Base-by-base conservation (phyloP, 1,140 invertebrate genomes). In the Theocolax elegans region DNA sequence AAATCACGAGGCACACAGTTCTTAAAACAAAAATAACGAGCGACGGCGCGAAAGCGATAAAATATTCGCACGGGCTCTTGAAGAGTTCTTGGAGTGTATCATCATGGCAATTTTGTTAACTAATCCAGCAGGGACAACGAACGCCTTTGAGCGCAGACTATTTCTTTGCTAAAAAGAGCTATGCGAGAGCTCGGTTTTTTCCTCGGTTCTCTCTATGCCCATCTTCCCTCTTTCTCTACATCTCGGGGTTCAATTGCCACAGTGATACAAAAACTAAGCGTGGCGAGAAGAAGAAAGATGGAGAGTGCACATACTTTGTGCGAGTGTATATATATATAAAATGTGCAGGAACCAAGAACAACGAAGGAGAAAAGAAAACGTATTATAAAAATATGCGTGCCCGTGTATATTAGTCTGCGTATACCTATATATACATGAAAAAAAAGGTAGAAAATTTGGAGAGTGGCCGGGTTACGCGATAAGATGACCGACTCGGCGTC, bases 81-180 rank as follows among this genome's bases (percentile, higher is more conserved):
- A 63, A 12, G 44, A 63, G 35, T 42, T 31, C 51, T 54, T 21
- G 12, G 27, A 58, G 42, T 42, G 56, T 68, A 25, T 60, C 66
- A 62, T 68, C 66, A 19, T 6, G 42, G 40, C 35, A 51, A 38
- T 68, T 60, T 62, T 56, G 29, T 49, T 62, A 6, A 59, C 42
- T 59, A 60, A 67, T 63, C 27, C 17, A 38, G 9, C 17, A 19
- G 31, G 21, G 35, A 42, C 35, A 40, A 42, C 19, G 35, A 19
- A 17, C 15, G 21, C 29, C 51, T 54, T 54, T 54, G 49, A 38
- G 6, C 35, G 13, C 6, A 6, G 35, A n/a, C n/a, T n/a, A n/a
- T n/a, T n/a, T n/a, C n/a, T n/a, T n/a, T n/a, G n/a, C n/a, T n/a
- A n/a, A n/a, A n/a, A n/a, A n/a, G 35, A 6, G 35, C 35, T 13